Base-by-base conservation (phyloP, 2,888 invertebrate species). In the Halocaridina rubra region DNA sequence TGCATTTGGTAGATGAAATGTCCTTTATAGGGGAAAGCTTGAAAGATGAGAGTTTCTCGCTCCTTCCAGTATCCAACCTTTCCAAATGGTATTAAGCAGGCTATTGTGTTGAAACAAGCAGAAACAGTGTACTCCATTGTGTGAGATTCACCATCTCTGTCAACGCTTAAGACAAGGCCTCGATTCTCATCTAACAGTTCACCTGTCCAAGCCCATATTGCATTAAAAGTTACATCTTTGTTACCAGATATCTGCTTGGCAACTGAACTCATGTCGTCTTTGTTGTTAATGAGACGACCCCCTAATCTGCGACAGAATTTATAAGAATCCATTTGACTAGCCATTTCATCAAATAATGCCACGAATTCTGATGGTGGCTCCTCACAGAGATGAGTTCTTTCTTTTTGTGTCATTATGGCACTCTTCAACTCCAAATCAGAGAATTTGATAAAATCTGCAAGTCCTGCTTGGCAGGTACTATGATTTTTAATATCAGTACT, bases 271-370 rank as follows among this genome's bases (percentile, higher is more conserved):
- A 32, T 61, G 33, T 39, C 39, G 57, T 80, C 80, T 33, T n/a
- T 29, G 16, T 61, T 27, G 57, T 33, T 74, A 24, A 80, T 61
- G 10, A 80, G 72, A 3, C 80, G 72, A 33, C 80, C 72, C 7
- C 39, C 74, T n/a, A 74, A 33, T 22, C 7, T 29, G n/a, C n/a
- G 30, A 24, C 80, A 80, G 27, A 61, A 39, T 2, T 7, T n/a
- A 24, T n/a, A 4, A 10, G 80, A 33, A 13, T 24, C 16, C 7
- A 1, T 10, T 10, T 74, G 64, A 24, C 59, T 22, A 4, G 8
- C 16, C 24, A 57, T 59, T 24, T 32, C 5, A 19, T 22, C 24
- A 29, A 80, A 80, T 39, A 80, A 13, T 24, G 61, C 80, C 16
- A 80, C 3, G 39, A 74, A 80, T 59, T 80, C 80, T 24, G 22